phyloP scores from a whole-genome alignment of 2,113 vertebrate genomes.

The Tupaia tana region DNA sequence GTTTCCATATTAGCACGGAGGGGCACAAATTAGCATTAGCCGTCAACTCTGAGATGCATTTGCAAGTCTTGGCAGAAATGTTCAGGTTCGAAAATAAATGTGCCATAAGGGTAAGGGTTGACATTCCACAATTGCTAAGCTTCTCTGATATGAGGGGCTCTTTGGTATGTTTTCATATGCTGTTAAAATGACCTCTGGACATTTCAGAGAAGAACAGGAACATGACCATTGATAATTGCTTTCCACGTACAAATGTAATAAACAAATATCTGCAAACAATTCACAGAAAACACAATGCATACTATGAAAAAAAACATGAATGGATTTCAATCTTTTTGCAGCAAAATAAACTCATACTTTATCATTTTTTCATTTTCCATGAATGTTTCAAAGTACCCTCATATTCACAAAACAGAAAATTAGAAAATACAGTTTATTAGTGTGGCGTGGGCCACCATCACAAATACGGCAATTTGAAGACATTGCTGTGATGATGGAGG shows the following conservation, averaged over 20 bases:
- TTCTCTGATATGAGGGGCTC: neutral
- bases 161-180: neutral
- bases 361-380: too few species aligned
- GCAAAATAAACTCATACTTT: too few species aligned
- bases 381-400: too few species aligned
- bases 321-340: too few species aligned
- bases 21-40: neutral
- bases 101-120: neutral
- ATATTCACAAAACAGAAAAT: constrained; percentile 18
- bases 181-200: neutral
- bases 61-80: neutral
- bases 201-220: neutral
- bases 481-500: neutral
- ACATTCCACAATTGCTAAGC: neutral
- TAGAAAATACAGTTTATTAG: constrained; percentile 14
- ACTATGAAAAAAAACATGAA: too few species aligned
- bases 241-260: neutral
- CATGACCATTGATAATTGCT: neutral
- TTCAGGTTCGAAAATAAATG: neutral
- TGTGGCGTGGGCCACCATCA: constrained; percentile 16
- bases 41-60: neutral
- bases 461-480: neutral
- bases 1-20: constrained; percentile 10
- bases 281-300: too few species aligned
- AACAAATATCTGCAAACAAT: too few species aligned